These are phyloP conservation scores for Pasiphila rectangulata DNA, from an alignment of 2,888 invertebrate genomes.

Conservation along the genomic window DNA sequence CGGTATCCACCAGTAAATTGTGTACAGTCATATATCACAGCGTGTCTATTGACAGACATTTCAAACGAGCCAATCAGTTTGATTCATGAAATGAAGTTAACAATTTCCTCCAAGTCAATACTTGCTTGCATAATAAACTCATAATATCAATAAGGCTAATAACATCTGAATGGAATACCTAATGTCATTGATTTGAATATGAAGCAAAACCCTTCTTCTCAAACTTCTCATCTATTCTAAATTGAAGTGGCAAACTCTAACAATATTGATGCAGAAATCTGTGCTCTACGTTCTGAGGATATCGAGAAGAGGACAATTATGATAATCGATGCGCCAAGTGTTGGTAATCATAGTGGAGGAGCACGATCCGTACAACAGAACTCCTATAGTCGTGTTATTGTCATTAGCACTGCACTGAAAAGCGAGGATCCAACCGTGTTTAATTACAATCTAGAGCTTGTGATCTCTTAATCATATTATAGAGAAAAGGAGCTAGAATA, in stretches of 20 bases:
- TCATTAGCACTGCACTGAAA: neutral
- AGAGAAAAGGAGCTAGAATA: neutral
- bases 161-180: constrained; percentile 15
- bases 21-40: neutral
- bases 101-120: constrained; percentile 14
- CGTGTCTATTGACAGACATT: constrained; percentile 14
- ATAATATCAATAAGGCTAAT: constrained; percentile 13
- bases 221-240: neutral
- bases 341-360: constrained; percentile 12
- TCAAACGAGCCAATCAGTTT: constrained; percentile 17
- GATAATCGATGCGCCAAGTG: constrained; percentile 16
- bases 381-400: neutral
- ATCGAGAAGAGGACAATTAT: constrained; percentile 11
- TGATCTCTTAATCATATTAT: neutral
- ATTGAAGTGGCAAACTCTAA: too few species aligned
- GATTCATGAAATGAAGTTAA: constrained; percentile 15
- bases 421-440: neutral
- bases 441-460: neutral
- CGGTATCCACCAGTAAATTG: neutral
- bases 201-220: constrained; percentile 1
- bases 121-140: constrained; percentile 12
- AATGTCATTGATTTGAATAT: constrained; percentile 5
- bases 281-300: constrained; percentile 4
- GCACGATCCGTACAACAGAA: constrained; percentile 13
- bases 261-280: neutral